A percentile compares a stretch with the other conserved stretches of the same genome.
phyloP scores from a whole-genome alignment of 2,888 invertebrate genomes.

The Rhaphigaster nebulosa region DNA sequence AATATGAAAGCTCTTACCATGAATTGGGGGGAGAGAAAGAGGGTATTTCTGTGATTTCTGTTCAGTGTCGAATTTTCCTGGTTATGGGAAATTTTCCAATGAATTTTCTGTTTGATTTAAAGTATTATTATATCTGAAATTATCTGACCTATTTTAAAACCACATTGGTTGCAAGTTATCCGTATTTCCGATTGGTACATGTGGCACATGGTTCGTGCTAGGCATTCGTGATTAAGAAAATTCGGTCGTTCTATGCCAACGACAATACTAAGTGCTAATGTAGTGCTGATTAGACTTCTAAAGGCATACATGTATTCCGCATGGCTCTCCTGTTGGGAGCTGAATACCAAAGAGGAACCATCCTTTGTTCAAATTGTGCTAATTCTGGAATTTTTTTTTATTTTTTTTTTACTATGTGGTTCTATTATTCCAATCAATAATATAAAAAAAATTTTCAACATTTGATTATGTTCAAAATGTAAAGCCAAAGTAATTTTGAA shows the following conservation, averaged over 20 bases:
- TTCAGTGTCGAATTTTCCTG: no score
- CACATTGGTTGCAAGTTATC: neutral
- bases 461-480: no score
- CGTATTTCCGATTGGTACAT: neutral
- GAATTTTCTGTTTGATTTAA: no score
- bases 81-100: no score
- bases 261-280: neutral
- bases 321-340: neutral
- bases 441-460: no score
- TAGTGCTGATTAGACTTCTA: neutral
- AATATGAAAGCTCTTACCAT: no score
- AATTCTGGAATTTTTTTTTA: neutral
- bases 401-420: no score
- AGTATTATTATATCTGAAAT: neutral
- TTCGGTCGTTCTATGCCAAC: neutral
- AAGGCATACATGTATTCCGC: neutral
- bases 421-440: no score
- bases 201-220: neutral
- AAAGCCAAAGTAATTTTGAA: no score
- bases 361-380: neutral
- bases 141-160: neutral
- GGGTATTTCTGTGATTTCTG: no score
- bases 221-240: neutral
- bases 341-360: neutral
- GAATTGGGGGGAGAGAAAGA: no score